Evolutionary conservation across 1,140 invertebrate species (phyloP), one percentile per base, ranked within the genome.

Genomic region (Heliconius congener): DNA sequence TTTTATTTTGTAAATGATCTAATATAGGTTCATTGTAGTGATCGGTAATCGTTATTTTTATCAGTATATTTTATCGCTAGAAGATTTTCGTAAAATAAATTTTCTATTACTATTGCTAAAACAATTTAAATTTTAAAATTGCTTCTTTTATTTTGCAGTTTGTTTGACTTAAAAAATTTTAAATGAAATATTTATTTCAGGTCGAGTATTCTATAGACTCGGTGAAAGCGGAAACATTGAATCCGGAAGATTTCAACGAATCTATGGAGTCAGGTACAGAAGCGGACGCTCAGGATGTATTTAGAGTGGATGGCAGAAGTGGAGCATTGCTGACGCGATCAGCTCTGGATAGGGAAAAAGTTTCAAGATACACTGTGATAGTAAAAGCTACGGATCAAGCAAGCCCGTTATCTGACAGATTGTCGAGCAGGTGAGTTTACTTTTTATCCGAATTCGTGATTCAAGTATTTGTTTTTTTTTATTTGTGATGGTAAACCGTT

Each of bases 331-430:
- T 97, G 0, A 99, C 97, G 0, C 96, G 98, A 72, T 96, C 97
- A 16, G 91, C 96, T 0, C 91, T 99, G 5, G 99, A 99, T 91
- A 96, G 98, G 39, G 99, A 99, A 95, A 97, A 96, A 8, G 97
- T 97, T 8, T 96, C 98, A 70, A 96, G 97, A 70, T 99, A 99
- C 87, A 97, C 97, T 2, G 94, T 99, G 0, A 96, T 98, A 8
- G 96, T 99, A 1, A 96, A 96, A 78, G 98, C 98, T 0, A 96
- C 96, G 1, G 99, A 99, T 91, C 96, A 97, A 87, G 98, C 98
- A 0, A 96, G 96, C 6, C 96, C 97, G 0, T 95, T 96, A 5
- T 95, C 96, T 46, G 95, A 96, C 42, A 95, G 98, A 81, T 96
- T 96, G 85, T 97, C 97, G 8, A 96, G 98, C 1, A 97, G 97